Base-by-base conservation (phyloP, 2,888 invertebrate genomes). In the Acrocyrtus sp. region DNA sequence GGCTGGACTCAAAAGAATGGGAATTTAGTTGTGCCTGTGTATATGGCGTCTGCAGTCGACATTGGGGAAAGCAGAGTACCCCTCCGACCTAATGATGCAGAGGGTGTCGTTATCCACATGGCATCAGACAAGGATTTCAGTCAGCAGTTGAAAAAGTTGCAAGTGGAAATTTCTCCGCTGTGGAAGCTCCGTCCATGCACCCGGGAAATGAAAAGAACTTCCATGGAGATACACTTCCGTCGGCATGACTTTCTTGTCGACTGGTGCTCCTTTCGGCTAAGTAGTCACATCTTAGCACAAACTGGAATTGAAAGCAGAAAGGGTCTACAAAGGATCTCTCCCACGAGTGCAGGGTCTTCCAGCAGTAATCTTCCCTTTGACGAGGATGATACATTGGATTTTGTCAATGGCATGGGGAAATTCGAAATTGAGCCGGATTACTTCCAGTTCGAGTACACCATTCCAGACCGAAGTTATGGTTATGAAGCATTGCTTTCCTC, bases 191-290 rank as follows among this genome's bases (percentile, higher is more conserved):
- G 89, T 0, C 89, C 91, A 19, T 96, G 95, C 82, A 94, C 94
- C 0, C 84, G 91, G 24, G 90, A 92, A 81, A 94, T 92, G 83
- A 95, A 95, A 83, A 87, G 92, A 70, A 95, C 94, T 0, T 92
- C 93, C 0, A 93, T 93, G 0, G 95, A 96, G 83, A 88, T 92
- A 80, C 87, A 91, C 70, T 95, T 96, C 84, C 87, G 94, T 76
- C 90, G 91, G 73, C 90, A 90, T 8, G 91, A 90, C 0, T 90
- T 95, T 81, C 88, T 90, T 34, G 84, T 95, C 17, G 95, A 96
- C 83, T 96, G 95, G 95, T 96, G 95, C 82, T 90, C 91, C 60
- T 95, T 95, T 83, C 89, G 90, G 84, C 86, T 95, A n/a, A n/a
- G n/a, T n/a, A n/a, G n/a, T n/a, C n/a, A n/a, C n/a, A n/a, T 1